phyloP scores from a whole-genome alignment of 2,888 invertebrate species.

The Cheilosia soror region DNA sequence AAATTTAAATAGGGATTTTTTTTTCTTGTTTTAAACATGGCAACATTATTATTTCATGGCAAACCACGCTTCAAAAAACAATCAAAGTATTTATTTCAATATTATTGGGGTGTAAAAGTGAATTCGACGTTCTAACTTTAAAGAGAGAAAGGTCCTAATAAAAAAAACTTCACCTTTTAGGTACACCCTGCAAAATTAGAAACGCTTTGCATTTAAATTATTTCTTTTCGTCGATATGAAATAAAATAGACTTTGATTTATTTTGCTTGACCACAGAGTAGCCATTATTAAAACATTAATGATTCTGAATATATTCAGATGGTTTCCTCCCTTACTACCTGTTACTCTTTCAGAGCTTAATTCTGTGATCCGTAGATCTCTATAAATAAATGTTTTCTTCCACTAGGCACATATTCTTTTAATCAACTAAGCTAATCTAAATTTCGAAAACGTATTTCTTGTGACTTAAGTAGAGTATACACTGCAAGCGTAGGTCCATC shows the following conservation, averaged over 20 bases:
- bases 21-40: neutral
- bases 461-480: slow-evolving; percentile 56
- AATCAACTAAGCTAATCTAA: slow-evolving; percentile 60
- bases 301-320: slow-evolving; percentile 1
- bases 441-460: slow-evolving; percentile 48
- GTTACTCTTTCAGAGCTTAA: slow-evolving; percentile 41
- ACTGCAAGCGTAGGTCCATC: neutral
- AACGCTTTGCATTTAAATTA: no score
- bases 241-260: no score
- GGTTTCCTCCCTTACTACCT: slow-evolving; percentile 28
- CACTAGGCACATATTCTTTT: slow-evolving; percentile 71
- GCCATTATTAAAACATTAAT: neutral
- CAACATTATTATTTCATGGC: neutral
- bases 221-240: no score
- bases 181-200: no score
- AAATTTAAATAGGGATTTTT: slow-evolving; percentile 21
- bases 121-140: no score
- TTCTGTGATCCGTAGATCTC: slow-evolving; percentile 26
- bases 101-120: no score
- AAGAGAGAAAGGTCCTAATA: no score
- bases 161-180: no score
- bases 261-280: no score
- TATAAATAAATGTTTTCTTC: slow-evolving; percentile 48
- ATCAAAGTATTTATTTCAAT: no score
- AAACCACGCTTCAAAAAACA: neutral